Evolutionary conservation across 1,140 invertebrate species (phyloP), one percentile per base, ranked within the genome.

Genomic region (Drosophila sechellia): DNA sequence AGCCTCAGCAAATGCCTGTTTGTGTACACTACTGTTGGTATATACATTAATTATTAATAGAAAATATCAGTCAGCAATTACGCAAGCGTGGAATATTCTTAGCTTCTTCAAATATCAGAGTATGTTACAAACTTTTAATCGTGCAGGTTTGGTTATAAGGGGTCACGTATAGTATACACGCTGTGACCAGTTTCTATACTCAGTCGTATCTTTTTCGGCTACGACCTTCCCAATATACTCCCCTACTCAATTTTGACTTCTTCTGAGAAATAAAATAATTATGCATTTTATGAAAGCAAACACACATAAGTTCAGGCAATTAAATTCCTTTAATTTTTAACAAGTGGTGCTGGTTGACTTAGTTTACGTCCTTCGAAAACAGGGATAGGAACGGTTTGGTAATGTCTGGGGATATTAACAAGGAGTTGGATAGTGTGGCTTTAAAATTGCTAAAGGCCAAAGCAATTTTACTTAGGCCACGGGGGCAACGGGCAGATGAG

Each of bases 401-500:
- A 39, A 15, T 12, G 15, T 39, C 39, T 35, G 35, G 12, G 22
- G 35, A 5, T 25, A 25, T 31, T 65, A 59, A 65, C 63, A 65
- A 59, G 43, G 55, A 31, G 5, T 54, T 34, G 6, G 39, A 25
- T 11, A 10, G 10, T 39, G 8, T 56, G 37, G 53, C 53, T 15
- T 17, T 25, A 1, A 40, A 50, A 17, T n/a, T 69, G 63, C 37
- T 27, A 27, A 12, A 17, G 31, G 6, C 11, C 39, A 13, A 31
- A 37, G 22, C 15, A 60, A 48, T 22, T 10, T n/a, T 22, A 48
- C 27, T 71, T 71, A 81, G 34, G 53, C 66, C 45, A 39, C 45
- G 20, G 70, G 75, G 55, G 76, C 81, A 69, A 76, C 79, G 64
- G 95, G 95, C 57, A 96, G 90, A 92, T 95, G 95, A 8, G 93